These are phyloP conservation scores for Neotragus moschatus DNA, from an alignment of 2,113 vertebrate genomes.

Conservation along the genomic window DNA sequence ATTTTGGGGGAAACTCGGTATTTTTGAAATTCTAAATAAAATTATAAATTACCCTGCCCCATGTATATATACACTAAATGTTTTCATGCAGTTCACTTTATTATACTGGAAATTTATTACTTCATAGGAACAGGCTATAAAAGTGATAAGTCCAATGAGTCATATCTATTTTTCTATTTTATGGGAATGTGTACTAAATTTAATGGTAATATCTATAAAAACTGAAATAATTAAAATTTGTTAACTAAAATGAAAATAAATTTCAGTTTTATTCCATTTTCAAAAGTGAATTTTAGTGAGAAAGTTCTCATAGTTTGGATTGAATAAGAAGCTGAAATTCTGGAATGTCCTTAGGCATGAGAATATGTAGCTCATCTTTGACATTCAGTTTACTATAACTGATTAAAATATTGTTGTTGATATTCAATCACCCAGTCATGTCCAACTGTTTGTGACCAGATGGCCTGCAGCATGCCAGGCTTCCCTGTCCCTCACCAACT, in stretches of 20 bases:
- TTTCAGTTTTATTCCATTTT: constrained; percentile 7
- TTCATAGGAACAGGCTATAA: background rate
- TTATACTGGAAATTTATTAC: background rate
- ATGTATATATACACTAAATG: background rate
- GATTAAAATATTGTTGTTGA: background rate
- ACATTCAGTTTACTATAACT: background rate
- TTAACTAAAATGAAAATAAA: constrained; percentile 15
- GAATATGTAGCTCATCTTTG: background rate
- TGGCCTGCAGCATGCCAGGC: background rate
- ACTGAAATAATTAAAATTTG: background rate
- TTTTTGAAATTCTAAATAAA: constrained; percentile 16
- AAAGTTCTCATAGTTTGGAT: background rate
- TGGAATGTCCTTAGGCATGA: background rate
- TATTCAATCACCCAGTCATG: background rate
- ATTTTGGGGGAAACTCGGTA: background rate
- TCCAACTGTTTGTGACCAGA: background rate
- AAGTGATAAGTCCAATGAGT: background rate
- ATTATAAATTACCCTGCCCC: background rate
- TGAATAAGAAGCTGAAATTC: background rate
- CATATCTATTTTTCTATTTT: background rate
- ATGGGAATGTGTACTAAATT: background rate
- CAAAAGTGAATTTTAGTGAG: background rate
- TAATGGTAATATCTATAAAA: constrained; percentile 12
- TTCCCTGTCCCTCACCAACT: background rate
- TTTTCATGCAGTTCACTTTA: constrained; percentile 11